Evolutionary conservation across 2,888 invertebrate species (phyloP), one percentile per base, ranked within the genome.

Genomic region (Epinotia bilunana): DNA sequence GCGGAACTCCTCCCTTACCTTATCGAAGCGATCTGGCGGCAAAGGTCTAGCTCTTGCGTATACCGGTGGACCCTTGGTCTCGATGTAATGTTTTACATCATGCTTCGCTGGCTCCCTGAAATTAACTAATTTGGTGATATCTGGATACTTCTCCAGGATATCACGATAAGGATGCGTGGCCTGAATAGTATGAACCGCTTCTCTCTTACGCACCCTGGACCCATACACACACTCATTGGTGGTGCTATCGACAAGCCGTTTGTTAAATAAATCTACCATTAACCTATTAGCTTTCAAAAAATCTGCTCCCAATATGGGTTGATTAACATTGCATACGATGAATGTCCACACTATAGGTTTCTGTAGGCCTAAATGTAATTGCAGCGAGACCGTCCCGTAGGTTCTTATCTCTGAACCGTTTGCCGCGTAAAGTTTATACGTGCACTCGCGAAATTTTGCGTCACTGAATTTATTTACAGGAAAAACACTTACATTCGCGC

Each of bases 301-400:
- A 55, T 67, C 55, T 0, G 67, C 67, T 3, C 67, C 67, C n/a
- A 67, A n/a, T 5, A 67, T 67, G 11, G 67, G 55, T 16, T 55
- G 67, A 18, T 67, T 67, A 5, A 67, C 67, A n/a, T 67, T 55
- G 18, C 67, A 65, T 16, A 65, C 65, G 1, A 65, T 65, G 11
- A 65, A 65, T 53, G 53, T 53, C 65, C 65, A 65, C 3, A 16
- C 16, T 13, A 65, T n/a, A 16, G 53, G 28, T 18, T 28, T 67
- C 2, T 55, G 55, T 6, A 67, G 28, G 4, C 67, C 33, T 6
- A 67, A 33, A 18, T 67, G 18, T 33, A 67, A 28, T 28, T 55
- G 55, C 11, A 67, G 53, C 11, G 55, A n/a, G 11, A n/a, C 11
- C 12, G 55, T 33, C 0, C 67, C 67, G 18, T 67, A 67, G 3